phyloP scores from a whole-genome alignment of 2,113 vertebrate species.

The Coptodon bakossiorum region DNA sequence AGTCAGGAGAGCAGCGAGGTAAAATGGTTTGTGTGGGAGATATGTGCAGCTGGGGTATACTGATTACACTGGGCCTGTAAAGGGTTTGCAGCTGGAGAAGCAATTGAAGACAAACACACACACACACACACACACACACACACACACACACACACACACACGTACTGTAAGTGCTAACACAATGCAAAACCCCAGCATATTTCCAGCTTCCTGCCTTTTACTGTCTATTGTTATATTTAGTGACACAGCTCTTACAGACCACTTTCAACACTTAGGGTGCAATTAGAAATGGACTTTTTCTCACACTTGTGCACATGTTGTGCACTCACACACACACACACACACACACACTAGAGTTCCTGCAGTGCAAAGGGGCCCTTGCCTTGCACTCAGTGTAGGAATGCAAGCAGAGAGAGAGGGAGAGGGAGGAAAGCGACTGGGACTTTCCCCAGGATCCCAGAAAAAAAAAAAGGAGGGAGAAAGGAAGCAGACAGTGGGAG shows the following conservation, averaged over 20 bases:
- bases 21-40: conserved; percentile 47
- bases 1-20: background rate
- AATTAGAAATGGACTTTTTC: conserved; percentile 49
- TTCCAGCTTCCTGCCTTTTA: conserved; percentile 56
- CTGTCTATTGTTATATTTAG: conserved; percentile 56
- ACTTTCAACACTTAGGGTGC: conserved; percentile 24
- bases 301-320: background rate
- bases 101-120: conserved; percentile 19
- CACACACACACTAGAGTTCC: conserved; percentile 23
- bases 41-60: conserved; percentile 41
- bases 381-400: conserved; percentile 28
- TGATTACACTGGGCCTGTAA: conserved; percentile 46
- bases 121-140: background rate
- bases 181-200: conserved; percentile 9
- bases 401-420: conserved; percentile 25
- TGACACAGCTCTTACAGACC: conserved; percentile 29
- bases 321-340: background rate
- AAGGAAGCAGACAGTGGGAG: conserved; percentile 69
- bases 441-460: conserved; percentile 67
- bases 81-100: conserved; percentile 53
- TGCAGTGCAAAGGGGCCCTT: conserved; percentile 22
- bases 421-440: conserved; percentile 16
- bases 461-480: conserved; percentile 44
- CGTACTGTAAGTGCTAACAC: background rate
- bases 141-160: background rate